Base-by-base conservation (phyloP, 2,888 invertebrate genomes). In the Plebejus melissa region DNA sequence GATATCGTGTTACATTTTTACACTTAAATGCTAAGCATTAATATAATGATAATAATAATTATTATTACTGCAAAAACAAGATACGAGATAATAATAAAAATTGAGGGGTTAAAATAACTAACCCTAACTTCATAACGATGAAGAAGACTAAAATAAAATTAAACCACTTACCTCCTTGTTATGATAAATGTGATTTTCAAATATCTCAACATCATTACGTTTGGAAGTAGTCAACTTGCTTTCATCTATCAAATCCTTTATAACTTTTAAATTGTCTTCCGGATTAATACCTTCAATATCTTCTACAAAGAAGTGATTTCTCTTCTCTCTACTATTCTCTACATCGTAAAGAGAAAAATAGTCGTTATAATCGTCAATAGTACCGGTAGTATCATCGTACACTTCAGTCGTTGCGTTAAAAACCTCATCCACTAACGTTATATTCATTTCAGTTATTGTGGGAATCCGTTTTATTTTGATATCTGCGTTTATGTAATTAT, bases 391-490 rank as follows among this genome's bases (percentile, higher is more conserved):
- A 28, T 75, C 71, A 2, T 85, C 85, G 28, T 71, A 87, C 58
- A 80, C 4, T 22, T 57, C 70, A 41, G 75, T 75, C 13, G 70
- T 70, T 9, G 70, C 54, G 16, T 75, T 41, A n/a, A 58, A 89
- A 85, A 1, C 60, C n/a, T 75, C 75, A 70, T 75, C 75, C 4
- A 75, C 54, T 13, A 75, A 32, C 16, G 75, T 71, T 4, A 75
- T 13, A 71, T 75, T 75, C 36, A 93, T 77, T 82, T 93, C 92
- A 0, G 89, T 88, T 79, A 92, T 79, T 1, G 88, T 91, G 0
- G 90, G 88, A 79, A 93, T 91, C 54, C 87, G 82, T 80, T 87
- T 90, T 58, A 93, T 91, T 0, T 92, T 93, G 46, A 93, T 89
- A 79, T 93, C 91, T 0, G 89, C 87, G 65, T 89, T 88, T 11